Evolutionary conservation across 2,113 vertebrate species (phyloP).

Genomic region (Lepisosteus oculatus): DNA sequence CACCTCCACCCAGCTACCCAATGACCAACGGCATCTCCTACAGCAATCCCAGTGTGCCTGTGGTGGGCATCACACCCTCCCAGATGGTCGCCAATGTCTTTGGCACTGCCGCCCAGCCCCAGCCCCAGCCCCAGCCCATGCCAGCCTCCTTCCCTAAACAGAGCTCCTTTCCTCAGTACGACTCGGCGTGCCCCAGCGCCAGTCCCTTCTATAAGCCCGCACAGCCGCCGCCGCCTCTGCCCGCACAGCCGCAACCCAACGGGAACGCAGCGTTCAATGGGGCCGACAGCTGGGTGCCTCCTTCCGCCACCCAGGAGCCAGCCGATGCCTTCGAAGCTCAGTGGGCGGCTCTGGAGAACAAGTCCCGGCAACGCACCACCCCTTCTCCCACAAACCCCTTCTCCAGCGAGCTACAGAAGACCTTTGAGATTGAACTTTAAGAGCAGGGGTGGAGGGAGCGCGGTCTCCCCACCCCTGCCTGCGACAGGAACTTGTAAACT

Average conservation of each 20-base stretch:
- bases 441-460: constrained; percentile 27
- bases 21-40: constrained; percentile 86
- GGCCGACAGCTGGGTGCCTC: constrained; percentile 70
- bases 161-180: constrained; percentile 66
- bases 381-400: constrained; percentile 97
- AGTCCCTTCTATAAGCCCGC: constrained; percentile 76
- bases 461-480: background rate
- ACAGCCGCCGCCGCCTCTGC: constrained; percentile 35
- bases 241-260: constrained; percentile 61
- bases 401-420: constrained; percentile 96
- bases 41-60: constrained; percentile 76
- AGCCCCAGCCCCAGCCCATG: constrained; percentile 62
- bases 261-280: constrained; percentile 84
- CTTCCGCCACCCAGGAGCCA: constrained; percentile 43
- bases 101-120: constrained; percentile 75
- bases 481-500: background rate
- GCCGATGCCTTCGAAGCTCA: constrained; percentile 92
- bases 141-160: constrained; percentile 51
- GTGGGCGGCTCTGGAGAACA: constrained; percentile 91
- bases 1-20: constrained; percentile 69
- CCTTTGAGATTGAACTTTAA: constrained; percentile 98
- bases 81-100: constrained; percentile 97
- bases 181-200: constrained; percentile 39
- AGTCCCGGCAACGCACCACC: constrained; percentile 82
- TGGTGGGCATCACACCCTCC: constrained; percentile 94